Evolutionary conservation across 2,888 invertebrate genomes (phyloP), one percentile per base, ranked within the genome.

Genomic region (Toxonevra muliebris): DNA sequence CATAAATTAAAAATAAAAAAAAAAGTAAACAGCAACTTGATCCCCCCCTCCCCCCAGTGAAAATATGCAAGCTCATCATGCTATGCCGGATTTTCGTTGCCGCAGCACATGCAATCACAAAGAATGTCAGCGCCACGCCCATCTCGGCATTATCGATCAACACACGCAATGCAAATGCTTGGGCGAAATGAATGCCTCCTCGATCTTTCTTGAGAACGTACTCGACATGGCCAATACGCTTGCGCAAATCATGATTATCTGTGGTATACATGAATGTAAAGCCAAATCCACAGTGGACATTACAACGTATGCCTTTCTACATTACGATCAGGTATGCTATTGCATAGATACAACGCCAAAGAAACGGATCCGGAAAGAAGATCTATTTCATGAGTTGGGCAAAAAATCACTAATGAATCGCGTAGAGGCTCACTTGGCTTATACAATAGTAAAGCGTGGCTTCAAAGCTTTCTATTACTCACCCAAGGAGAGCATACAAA

Each of bases 261-360:
- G 84, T 54, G 84, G 83, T 7, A 71, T 83, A 69, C 84, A 83
- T 65, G 84, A 84, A 65, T 84, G 84, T 66, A 83, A 83, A 68
- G 83, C 84, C 12, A 82, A 82, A 64, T 79, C 81, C 0, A 79
- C 84, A 0, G 75, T 81, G 9, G 83, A 84, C 60, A 78, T 84
- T 20, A 77, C 76, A 10, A 77, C 80, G 0, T 84, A 82, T 40
- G 76, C 81, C 1, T 84, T 83, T 42, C 71, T 84, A 57, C 82
- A 83, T 54, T 83, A 79, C 61, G 84, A 84, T 61, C 78, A 84
- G 72, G 82, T 84, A 2, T 80, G 80, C 48, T 83, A 84, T 54
- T 79, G 80, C 58, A 71, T 82, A 7, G 77, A 82, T 15, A 76
- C 79, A 7, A 76, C 73, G 2, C 79, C 83, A 1, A 76, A 78